Base-by-base conservation (phyloP, 2,888 invertebrate species). In the Nomada hirtipes region DNA sequence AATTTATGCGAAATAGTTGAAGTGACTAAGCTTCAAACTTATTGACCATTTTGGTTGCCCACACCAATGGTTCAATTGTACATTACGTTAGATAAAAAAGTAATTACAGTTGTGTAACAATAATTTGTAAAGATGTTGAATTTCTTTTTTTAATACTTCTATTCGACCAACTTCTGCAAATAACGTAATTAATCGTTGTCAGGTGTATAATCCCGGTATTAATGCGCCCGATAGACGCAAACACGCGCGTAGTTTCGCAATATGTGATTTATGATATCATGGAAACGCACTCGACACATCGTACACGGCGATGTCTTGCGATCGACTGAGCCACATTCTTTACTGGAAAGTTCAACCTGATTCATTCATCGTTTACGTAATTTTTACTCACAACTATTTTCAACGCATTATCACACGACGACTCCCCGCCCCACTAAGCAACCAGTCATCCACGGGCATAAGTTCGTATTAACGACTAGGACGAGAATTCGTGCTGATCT, bases 351-450 rank as follows among this genome's bases (percentile, higher is more conserved):
- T 79, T 78, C 76, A 85, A 57, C 63, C 79, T 75, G 75, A 85
- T 83, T 88, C 86, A 85, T 68, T 82, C 76, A 67, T 78, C 72
- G 79, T 83, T 82, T 88, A 88, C 79, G 83, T 86, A 81, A 86
- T 85, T 83, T 83, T 85, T 83, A 79, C 80, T 80, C 82, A 71
- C 73, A 71, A 69, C 76, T 87, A 87, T 87, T 87, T 87, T 82
- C 76, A 87, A 75, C 77, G 75, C 60, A 65, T 73, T 71, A 87
- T 36, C 36, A 36, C 36, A 36, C 36, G 29, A 36, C 29, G 36
- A 36, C 0, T 36, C 36, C 80, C 75, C 69, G 67, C 44, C 15
- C 50, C 36, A 50, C 42, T 80, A 59, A 83, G 76, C 65, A 76
- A 79, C 79, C 42, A 65, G 72, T 76, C 73, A 29, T 36, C 50